Conservation (phyloP, 2,888 invertebrate species). For the Drosophila eohydei region DNA sequence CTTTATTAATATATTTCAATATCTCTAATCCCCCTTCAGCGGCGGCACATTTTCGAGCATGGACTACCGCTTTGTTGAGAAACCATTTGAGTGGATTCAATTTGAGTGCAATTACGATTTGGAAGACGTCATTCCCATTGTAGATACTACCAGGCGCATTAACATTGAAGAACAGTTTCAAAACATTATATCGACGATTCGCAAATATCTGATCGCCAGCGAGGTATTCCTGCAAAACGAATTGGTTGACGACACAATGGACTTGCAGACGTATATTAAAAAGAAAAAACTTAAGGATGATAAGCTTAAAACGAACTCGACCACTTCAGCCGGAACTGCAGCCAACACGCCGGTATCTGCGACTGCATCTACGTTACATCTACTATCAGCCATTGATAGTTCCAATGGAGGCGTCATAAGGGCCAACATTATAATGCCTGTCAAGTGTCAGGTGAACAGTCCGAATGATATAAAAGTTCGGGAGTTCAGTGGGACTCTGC, state of each 20-base stretch:
- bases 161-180: slow-evolving; percentile 84
- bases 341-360: slow-evolving; percentile 8
- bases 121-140: slow-evolving; percentile 90
- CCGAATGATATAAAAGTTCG: slow-evolving; percentile 70
- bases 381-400: slow-evolving; percentile 28
- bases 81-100: slow-evolving; percentile 90
- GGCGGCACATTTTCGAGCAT: slow-evolving; percentile 87
- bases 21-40: slow-evolving; percentile 77
- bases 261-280: slow-evolving; percentile 88
- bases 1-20: slow-evolving; percentile 1
- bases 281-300: slow-evolving; percentile 83
- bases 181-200: slow-evolving; percentile 74
- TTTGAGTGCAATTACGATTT: slow-evolving; percentile 91
- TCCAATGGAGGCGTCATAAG: slow-evolving; percentile 69
- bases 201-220: slow-evolving; percentile 86
- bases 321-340: slow-evolving; percentile 20
- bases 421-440: slow-evolving; percentile 89
- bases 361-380: slow-evolving; percentile 35
- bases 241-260: slow-evolving; percentile 87
- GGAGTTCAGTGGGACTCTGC: slow-evolving; percentile 81
- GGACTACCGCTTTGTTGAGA: slow-evolving; percentile 91
- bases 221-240: slow-evolving; percentile 91
- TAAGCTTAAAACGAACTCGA: slow-evolving; percentile 33
- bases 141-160: slow-evolving; percentile 86
- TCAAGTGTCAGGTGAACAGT: slow-evolving; percentile 86